A percentile compares a stretch with the other conserved stretches of the same genome.
Evolutionary conservation across 1,140 invertebrate species (phyloP).

Genomic region (Drosophila fuyamai): DNA sequence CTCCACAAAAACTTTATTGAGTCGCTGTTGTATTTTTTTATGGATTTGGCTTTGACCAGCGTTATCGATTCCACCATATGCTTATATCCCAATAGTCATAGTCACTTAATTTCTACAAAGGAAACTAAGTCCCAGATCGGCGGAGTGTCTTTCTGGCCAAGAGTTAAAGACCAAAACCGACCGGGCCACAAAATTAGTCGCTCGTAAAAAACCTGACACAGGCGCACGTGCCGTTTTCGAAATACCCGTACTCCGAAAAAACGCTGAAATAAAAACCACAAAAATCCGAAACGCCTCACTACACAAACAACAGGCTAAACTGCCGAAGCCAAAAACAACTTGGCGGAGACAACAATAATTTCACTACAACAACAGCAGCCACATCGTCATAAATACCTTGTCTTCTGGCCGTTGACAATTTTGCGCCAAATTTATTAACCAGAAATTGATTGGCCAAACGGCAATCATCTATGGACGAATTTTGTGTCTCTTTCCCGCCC

Average conservation of each 20-base stretch:
- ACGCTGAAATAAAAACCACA: conserved; percentile 41
- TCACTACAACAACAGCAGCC: conserved; percentile 61
- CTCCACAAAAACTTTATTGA: conserved; percentile 37
- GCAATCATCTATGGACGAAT: conserved; percentile 69
- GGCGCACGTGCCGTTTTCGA: conserved; percentile 81
- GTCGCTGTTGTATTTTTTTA: conserved; percentile 47
- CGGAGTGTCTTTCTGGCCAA: conserved; percentile 34
- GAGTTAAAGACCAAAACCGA: conserved; percentile 47
- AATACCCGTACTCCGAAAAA: conserved; percentile 68
- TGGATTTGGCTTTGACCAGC: conserved; percentile 41
- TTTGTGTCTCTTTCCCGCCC: conserved; percentile 19
- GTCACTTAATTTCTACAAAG: conserved; percentile 59
- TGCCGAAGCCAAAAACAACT: conserved; percentile 46
- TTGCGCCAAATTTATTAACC: conserved; percentile 80
- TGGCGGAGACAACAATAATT: conserved; percentile 75
- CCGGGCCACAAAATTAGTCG: conserved; percentile 69
- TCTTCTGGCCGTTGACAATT: conserved; percentile 65
- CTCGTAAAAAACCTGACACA: conserved; percentile 81
- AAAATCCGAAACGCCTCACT: conserved; percentile 57
- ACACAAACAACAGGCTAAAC: conserved; percentile 30
- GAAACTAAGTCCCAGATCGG: conserved; percentile 40
- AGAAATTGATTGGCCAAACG: conserved; percentile 80
- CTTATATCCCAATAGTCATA: conserved; percentile 52
- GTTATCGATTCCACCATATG: conserved; percentile 27
- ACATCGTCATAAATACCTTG: conserved; percentile 73